Evolutionary conservation across 2,113 vertebrate species (phyloP), one percentile per base, ranked within the genome.

Genomic region (Dasyurus viverrinus): DNA sequence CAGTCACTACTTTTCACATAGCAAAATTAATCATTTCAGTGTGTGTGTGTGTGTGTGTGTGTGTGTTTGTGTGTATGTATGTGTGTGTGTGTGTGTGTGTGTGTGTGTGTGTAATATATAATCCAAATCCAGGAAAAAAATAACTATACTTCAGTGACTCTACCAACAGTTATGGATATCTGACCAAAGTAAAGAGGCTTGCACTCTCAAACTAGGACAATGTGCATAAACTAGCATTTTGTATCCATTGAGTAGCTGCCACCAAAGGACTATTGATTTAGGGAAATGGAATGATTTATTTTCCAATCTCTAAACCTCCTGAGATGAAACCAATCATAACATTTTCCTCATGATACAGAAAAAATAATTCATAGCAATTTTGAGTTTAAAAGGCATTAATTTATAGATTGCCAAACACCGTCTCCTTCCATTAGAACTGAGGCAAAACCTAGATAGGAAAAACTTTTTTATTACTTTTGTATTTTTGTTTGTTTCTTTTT

Each of bases 311-410:
- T 96, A 55, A 91, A 27, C 10, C 60, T 54, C 84, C 42, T 90
- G 96, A n/a, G 89, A 94, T 89, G 50, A 96, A 89, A 90, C 68
- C 96, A 97, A 97, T 93, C 97, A 92, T 94, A 53, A 89, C 89
- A 42, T 94, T 96, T 93, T 42, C 27, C 95, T 97, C 57, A 76
- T 89, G 93, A 53, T 91, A 97, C 68, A 96, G 55, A 94, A 92
- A 53, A 97, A 96, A 96, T n/a, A 90, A 98, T 96, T 97, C 93
- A 57, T 95, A 95, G 91, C 94, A 89, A 94, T 48, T 94, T 89
- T 96, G 97, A 96, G 53, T 57, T 93, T 36, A 3, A 0, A 95
- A 97, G 97, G 97, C 91, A 60, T 89, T 94, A 92, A 95, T 95
- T 98, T 93, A 94, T 94, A 95, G 68, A 76, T 91, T 19, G 54